These are phyloP conservation scores for Mohoua ochrocephala DNA, from an alignment of 2,113 vertebrate genomes.

Conservation along the genomic window DNA sequence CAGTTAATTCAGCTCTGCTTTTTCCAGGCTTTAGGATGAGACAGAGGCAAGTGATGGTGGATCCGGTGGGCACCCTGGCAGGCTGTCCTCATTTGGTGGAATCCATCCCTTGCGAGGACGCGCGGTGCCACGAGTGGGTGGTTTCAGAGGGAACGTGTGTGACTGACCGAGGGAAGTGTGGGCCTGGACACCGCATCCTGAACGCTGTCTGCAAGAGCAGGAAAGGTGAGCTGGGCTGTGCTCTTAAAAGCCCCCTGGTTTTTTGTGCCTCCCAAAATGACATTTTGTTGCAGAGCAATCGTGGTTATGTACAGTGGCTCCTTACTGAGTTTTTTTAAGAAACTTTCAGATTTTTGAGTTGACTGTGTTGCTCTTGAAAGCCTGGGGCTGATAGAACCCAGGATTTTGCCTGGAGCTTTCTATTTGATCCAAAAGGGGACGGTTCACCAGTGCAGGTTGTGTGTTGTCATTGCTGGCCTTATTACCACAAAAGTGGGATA, in stretches of 20 bases:
- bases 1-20: neutral
- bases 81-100: conserved; percentile 85
- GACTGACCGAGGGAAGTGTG: conserved; percentile 76
- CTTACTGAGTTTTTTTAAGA: neutral
- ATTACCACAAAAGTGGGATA: neutral
- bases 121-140: conserved; percentile 81
- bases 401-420: neutral
- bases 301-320: neutral
- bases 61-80: conserved; percentile 57
- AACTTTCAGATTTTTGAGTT: neutral
- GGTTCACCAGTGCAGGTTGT: neutral
- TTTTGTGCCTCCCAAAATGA: neutral
- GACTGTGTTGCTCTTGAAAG: neutral
- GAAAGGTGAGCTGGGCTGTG: conserved; percentile 71
- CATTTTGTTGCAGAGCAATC: neutral
- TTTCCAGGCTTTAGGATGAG: conserved; percentile 84
- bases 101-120: conserved; percentile 87
- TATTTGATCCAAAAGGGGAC: neutral
- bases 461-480: neutral
- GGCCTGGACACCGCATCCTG: conserved; percentile 75
- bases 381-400: neutral
- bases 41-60: conserved; percentile 76
- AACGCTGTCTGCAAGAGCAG: conserved; percentile 76
- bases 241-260: fast-evolving
- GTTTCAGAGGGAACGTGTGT: conserved; percentile 74